Conservation (phyloP, 2,113 vertebrate species). For the Callipepla squamata region DNA sequence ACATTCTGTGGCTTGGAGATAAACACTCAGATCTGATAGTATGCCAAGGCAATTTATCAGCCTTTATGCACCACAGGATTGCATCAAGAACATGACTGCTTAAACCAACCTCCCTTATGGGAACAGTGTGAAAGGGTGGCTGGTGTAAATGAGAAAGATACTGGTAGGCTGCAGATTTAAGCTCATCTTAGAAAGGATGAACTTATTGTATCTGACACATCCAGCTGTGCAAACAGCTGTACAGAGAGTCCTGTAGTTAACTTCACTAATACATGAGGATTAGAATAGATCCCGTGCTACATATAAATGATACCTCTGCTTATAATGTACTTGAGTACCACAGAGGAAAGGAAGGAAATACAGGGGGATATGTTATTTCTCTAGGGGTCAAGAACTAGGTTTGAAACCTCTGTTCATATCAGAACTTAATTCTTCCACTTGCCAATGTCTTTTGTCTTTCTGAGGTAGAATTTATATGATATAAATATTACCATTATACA, state of each 20-base stretch:
- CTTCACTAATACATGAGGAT: conserved; percentile 63
- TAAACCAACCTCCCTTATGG: conserved; percentile 52
- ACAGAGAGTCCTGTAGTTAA: conserved; percentile 56
- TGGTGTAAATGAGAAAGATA: conserved; percentile 66
- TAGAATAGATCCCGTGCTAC: conserved; percentile 53
- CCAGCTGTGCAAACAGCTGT: conserved; percentile 76
- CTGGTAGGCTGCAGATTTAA: conserved; percentile 51
- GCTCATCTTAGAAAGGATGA: conserved; percentile 69
- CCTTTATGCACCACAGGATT: conserved; percentile 27
- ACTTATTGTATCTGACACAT: conserved; percentile 59
- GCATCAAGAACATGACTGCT: conserved; percentile 34
- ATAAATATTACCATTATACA: conserved; percentile 29
- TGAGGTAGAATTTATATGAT: conserved; percentile 20
- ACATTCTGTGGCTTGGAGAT: conserved; percentile 49
- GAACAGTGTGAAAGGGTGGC: conserved; percentile 33
- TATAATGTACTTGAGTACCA: conserved; percentile 4
- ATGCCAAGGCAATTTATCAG: conserved; percentile 50
- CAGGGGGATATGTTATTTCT: conserved; percentile 24
- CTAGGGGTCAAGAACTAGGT: conserved; percentile 23
- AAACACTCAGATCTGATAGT: conserved; percentile 52
- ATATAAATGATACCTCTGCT: conserved; percentile 46
- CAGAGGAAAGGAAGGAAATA: conserved; percentile 3
- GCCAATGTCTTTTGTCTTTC: conserved; percentile 28
- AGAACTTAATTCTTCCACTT: conserved; percentile 14
- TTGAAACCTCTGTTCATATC: conserved; percentile 27